These are phyloP conservation scores for Epirrhoe alternata DNA, from an alignment of 2,888 invertebrate species.

Conservation along the genomic window DNA sequence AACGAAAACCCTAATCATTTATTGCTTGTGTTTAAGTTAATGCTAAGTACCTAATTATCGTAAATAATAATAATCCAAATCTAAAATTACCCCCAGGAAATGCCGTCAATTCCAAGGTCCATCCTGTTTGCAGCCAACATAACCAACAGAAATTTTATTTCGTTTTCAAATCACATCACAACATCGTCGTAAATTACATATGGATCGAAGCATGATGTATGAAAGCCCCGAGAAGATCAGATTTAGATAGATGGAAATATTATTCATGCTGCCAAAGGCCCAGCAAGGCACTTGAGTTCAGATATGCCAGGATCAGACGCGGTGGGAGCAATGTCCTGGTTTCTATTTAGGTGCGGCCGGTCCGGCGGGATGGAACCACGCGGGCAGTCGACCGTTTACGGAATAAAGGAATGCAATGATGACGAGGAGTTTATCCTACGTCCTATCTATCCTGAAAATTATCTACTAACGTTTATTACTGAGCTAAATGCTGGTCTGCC, in stretches of 20 bases:
- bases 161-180: constrained; percentile 28
- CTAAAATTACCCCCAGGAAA: constrained; percentile 57
- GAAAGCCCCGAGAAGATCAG: constrained; percentile 30
- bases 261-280: constrained; percentile 56
- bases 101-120: constrained; percentile 59
- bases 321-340: constrained; percentile 83
- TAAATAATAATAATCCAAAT: constrained; percentile 18
- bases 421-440: constrained; percentile 39
- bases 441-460: not conserved
- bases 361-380: constrained; percentile 77
- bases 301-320: constrained; percentile 73
- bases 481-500: too few species aligned
- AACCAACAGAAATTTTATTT: constrained; percentile 46
- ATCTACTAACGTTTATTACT: not conserved
- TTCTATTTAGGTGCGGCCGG: constrained; percentile 84
- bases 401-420: constrained; percentile 75
- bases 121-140: constrained; percentile 37
- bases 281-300: constrained; percentile 74
- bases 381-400: constrained; percentile 75
- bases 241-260: constrained; percentile 43
- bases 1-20: not conserved
- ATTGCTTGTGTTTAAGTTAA: not conserved
- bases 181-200: constrained; percentile 55
- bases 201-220: constrained; percentile 27
- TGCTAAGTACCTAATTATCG: constrained; percentile 2